phyloP scores from a whole-genome alignment of 2,888 invertebrate genomes.

The Lysandra coridon region DNA sequence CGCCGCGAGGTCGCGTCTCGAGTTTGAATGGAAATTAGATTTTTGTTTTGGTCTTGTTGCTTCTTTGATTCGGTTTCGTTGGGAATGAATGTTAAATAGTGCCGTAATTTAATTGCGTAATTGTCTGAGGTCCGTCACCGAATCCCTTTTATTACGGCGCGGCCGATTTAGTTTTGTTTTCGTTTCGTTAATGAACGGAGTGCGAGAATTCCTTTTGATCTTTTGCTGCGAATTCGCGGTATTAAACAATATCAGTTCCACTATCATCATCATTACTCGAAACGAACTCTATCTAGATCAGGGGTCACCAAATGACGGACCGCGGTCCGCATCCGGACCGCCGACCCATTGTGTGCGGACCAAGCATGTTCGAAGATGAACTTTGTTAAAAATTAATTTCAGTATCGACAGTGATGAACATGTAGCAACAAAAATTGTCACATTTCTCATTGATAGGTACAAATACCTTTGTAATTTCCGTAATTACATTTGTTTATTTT shows the following conservation, averaged over 20 bases:
- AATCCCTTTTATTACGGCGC: conserved; percentile 52
- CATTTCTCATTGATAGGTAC: too few species aligned
- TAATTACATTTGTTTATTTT: too few species aligned
- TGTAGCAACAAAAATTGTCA: too few species aligned
- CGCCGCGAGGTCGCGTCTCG: conserved; percentile 12
- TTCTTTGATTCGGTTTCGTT: background rate
- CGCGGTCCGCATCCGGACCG: too few species aligned
- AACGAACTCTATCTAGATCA: background rate
- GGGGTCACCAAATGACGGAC: too few species aligned
- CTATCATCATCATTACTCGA: background rate
- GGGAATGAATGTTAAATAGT: conserved; percentile 3
- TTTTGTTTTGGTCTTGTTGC: conserved; percentile 23
- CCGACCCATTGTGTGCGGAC: too few species aligned
- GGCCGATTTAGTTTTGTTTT: conserved; percentile 45
- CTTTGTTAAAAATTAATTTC: too few species aligned
- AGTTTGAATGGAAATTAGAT: conserved; percentile 13
- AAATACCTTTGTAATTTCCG: too few species aligned
- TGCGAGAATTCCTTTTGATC: conserved; percentile 39
- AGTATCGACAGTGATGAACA: too few species aligned
- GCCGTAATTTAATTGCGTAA: conserved; percentile 16
- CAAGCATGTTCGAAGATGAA: too few species aligned
- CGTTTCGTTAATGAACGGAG: conserved; percentile 41
- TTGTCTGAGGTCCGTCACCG: conserved; percentile 43
- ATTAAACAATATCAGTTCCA: background rate
- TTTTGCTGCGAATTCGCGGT: conserved; percentile 3